A percentile compares a stretch with the other conserved stretches of the same genome.
Conservation (phyloP, 2,113 vertebrate species). For the Apeltes quadracus region DNA sequence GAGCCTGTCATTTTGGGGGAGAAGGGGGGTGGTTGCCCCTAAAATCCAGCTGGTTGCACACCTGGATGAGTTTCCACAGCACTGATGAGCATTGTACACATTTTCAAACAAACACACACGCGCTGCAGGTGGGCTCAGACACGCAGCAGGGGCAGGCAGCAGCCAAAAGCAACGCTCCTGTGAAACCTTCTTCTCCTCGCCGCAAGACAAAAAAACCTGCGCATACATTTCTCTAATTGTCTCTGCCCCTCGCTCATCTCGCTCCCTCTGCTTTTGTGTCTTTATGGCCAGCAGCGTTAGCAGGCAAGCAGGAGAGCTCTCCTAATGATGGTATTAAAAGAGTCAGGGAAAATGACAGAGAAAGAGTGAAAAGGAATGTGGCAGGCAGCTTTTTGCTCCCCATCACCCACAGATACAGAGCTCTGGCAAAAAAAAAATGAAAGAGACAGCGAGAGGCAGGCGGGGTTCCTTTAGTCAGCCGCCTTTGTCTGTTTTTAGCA, state of each 20-base stretch:
- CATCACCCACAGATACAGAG: slow-evolving; percentile 70
- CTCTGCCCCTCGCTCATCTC: slow-evolving; percentile 32
- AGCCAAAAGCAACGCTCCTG: slow-evolving; percentile 4
- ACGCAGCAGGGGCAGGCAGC: slow-evolving; percentile 4
- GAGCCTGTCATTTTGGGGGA: slow-evolving; percentile 28
- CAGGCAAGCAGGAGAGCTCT: slow-evolving; percentile 62
- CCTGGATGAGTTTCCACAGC: slow-evolving; percentile 46
- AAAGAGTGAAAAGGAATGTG: slow-evolving; percentile 62
- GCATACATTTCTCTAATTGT: slow-evolving; percentile 46
- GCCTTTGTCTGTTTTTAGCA: slow-evolving; percentile 73
- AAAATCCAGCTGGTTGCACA: slow-evolving; percentile 60
- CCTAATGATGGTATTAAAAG: slow-evolving; percentile 76
- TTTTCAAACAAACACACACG: neutral
- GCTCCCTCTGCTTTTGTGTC: slow-evolving; percentile 49
- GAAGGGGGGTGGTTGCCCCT: neutral
- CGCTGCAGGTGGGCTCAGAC: neutral
- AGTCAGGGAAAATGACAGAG: slow-evolving; percentile 72
- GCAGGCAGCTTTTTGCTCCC: slow-evolving; percentile 72
- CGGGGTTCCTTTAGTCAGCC: slow-evolving; percentile 54
- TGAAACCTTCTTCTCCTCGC: slow-evolving; percentile 23
- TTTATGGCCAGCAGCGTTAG: slow-evolving; percentile 61
- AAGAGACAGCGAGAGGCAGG: slow-evolving; percentile 59
- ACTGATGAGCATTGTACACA: neutral
- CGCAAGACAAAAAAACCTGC: slow-evolving; percentile 30
- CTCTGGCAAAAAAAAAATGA: slow-evolving; percentile 29